Percentiles rank a stretch among this genome's conserved stretches.
Evolutionary conservation across 2,797 vertebrate species (phyloP).

Genomic region (Valencia hispanica): DNA sequence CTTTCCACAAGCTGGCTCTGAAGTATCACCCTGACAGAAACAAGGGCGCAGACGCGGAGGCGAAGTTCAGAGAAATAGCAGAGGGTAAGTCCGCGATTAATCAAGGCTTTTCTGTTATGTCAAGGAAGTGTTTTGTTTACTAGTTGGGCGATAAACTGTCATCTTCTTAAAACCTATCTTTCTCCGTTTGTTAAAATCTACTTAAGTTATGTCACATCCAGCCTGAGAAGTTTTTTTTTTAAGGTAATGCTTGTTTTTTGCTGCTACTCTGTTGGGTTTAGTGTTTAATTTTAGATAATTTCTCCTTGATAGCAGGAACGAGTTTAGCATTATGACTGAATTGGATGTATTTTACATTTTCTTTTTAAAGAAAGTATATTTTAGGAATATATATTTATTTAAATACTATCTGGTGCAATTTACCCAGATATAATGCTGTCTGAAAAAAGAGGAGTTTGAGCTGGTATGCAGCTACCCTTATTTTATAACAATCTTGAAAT

Average conservation of each 20-base stretch:
- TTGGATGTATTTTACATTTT: too few species aligned
- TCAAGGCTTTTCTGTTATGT: not conserved
- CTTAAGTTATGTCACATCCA: not conserved
- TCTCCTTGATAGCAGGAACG: not conserved
- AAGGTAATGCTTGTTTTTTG: not conserved
- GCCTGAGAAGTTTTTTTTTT: not conserved
- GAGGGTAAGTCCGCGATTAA: constrained; percentile 82
- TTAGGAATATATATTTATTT: not conserved
- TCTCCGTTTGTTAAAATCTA: not conserved
- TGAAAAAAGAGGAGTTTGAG: not conserved
- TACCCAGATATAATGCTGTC: not conserved
- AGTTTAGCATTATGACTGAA: not conserved
- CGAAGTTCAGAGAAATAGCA: constrained; percentile 94
- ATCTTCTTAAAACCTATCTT: not conserved
- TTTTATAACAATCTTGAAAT: not conserved
- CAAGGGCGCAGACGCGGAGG: constrained; percentile 92
- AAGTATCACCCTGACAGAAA: constrained; percentile 97
- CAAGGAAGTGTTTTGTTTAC: not conserved
- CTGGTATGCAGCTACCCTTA: not conserved
- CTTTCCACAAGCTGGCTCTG: constrained; percentile 95
- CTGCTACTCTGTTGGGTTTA: not conserved
- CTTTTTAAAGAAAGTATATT: not conserved
- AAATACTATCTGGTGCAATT: too few species aligned
- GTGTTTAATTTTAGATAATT: not conserved
- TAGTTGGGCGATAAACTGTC: not conserved